Evolutionary conservation across 2,888 invertebrate genomes (phyloP).

Genomic region (Megamerina dolium): DNA sequence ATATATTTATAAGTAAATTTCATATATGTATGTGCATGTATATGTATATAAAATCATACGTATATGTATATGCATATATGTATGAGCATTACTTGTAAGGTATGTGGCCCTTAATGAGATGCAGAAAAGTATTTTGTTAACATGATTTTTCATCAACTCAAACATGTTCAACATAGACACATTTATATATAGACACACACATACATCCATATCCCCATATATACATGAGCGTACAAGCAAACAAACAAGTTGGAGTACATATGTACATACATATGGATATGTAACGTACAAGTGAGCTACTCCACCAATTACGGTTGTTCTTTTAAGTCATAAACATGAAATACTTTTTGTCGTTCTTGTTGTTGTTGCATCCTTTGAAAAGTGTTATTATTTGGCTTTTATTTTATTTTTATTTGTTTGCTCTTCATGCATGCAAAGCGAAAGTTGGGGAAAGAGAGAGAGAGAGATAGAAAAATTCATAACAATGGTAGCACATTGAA

Average conservation of each 20-base stretch:
- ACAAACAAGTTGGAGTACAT: conserved; percentile 1
- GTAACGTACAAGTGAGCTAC: conserved; percentile 9
- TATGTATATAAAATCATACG: no score
- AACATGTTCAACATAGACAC: conserved; percentile 13
- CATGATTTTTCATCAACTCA: conserved; percentile 21
- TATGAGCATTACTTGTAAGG: background rate
- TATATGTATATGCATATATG: no score
- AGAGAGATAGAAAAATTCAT: no score
- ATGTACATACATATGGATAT: no score
- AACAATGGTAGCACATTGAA: no score
- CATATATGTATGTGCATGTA: no score
- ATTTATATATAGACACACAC: background rate
- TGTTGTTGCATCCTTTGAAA: conserved; percentile 7
- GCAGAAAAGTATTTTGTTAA: conserved; percentile 20
- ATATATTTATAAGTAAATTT: no score
- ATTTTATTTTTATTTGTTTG: background rate
- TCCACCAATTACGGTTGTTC: conserved; percentile 18
- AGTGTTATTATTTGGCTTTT: background rate
- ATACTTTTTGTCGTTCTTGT: no score
- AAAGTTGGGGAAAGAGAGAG: no score
- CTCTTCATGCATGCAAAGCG: background rate
- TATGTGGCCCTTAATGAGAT: conserved; percentile 11
- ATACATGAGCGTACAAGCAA: background rate
- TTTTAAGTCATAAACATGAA: conserved; percentile 9
- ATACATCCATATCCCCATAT: background rate